Percentiles rank a stretch among this genome's conserved stretches.
Conservation (phyloP, 2,797 vertebrate genomes). For the Pogoniulus pusillus region DNA sequence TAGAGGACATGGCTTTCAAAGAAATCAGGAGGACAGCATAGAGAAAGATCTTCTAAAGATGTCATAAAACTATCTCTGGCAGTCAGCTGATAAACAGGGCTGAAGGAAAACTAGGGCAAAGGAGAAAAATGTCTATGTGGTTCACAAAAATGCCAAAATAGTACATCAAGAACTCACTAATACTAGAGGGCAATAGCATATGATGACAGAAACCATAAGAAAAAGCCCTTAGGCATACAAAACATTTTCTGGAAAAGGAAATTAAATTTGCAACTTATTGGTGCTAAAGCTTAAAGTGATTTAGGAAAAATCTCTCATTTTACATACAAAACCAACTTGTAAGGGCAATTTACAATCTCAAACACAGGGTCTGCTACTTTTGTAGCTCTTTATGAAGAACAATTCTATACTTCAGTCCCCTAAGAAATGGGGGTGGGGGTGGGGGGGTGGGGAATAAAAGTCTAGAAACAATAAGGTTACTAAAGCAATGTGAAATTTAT, state of each 20-base stretch:
- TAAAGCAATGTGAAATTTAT: neutral
- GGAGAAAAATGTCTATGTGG: neutral
- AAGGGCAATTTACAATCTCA: neutral
- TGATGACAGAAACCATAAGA: slow-evolving; percentile 17
- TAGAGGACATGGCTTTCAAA: slow-evolving; percentile 5
- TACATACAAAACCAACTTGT: neutral
- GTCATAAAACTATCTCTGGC: slow-evolving; percentile 21
- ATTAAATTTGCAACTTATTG: neutral
- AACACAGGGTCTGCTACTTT: neutral
- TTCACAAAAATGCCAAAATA: neutral
- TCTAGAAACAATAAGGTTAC: neutral
- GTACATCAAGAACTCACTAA: neutral
- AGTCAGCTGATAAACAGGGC: slow-evolving; percentile 24
- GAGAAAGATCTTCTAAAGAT: neutral
- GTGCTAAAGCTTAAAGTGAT: neutral
- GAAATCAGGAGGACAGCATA: neutral
- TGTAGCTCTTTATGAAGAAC: neutral
- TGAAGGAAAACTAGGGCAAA: slow-evolving; percentile 17
- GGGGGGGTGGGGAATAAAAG: neutral
- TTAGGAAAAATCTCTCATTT: neutral
- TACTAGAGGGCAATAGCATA: neutral
- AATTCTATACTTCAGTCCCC: neutral
- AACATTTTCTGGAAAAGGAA: slow-evolving; percentile 5
- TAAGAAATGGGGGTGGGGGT: no score
- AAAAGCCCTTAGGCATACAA: slow-evolving; percentile 8